Evolutionary conservation across 2,113 vertebrate species (phyloP).

Genomic region (Perognathus longimembris): DNA sequence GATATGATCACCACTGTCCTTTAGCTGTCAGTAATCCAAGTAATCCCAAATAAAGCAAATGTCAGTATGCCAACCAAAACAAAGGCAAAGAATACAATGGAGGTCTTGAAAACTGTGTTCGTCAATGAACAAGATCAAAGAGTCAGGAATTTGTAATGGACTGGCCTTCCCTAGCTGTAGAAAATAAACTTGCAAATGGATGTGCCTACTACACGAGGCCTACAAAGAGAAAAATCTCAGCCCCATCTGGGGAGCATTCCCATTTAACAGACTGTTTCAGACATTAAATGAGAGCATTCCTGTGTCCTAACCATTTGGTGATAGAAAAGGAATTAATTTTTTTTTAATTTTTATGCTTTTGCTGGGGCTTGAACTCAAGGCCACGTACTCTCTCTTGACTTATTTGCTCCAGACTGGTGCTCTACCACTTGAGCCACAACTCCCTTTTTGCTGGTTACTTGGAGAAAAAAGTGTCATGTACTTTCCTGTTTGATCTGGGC

Average conservation of each 20-base stretch:
- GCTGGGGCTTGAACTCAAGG: too few relatives aligned
- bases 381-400: too few relatives aligned
- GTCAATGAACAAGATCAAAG: slow-evolving; percentile 74
- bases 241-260: background rate
- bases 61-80: slow-evolving; percentile 66
- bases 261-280: background rate
- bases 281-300: background rate
- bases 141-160: slow-evolving; percentile 3
- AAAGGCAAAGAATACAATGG: slow-evolving; percentile 64
- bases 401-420: too few relatives aligned
- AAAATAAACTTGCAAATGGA: slow-evolving; percentile 55
- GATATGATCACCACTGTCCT: slow-evolving; percentile 45
- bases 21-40: slow-evolving; percentile 63
- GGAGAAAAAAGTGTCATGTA: too few relatives aligned
- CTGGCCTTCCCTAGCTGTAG: background rate
- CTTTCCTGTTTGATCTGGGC: too few relatives aligned
- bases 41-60: slow-evolving; percentile 61
- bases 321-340: background rate
- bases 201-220: slow-evolving; percentile 16
- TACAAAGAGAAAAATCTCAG: slow-evolving; percentile 6
- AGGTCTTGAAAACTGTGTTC: slow-evolving; percentile 64
- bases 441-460: too few relatives aligned
- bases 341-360: too few relatives aligned
- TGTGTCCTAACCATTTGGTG: background rate
- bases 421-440: too few relatives aligned